Evolutionary conservation across 2,797 vertebrate genomes (phyloP).

Genomic region (Brachyrhaphis roseni): DNA sequence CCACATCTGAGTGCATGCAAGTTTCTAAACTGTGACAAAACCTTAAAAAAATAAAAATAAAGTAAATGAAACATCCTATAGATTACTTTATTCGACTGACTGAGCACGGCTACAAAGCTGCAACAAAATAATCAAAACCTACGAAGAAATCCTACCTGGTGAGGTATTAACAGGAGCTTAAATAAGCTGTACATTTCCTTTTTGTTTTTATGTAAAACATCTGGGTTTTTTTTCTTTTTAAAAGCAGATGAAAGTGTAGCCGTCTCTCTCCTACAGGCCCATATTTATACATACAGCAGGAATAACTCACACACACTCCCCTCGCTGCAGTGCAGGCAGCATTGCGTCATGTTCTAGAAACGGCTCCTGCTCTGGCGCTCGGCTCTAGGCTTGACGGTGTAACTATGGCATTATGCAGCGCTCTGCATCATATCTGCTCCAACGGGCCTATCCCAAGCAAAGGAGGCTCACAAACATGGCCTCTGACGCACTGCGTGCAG

Average conservation of each 20-base stretch:
- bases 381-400: slow-evolving; percentile 46
- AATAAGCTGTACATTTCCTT: no score
- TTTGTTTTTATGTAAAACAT: background rate
- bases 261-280: slow-evolving; percentile 9
- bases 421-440: slow-evolving; percentile 38
- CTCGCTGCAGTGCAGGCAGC: slow-evolving; percentile 11
- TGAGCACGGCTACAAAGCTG: background rate
- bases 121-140: background rate
- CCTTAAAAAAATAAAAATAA: slow-evolving; percentile 1
- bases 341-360: slow-evolving; percentile 68
- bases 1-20: slow-evolving; percentile 9
- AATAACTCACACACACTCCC: slow-evolving; percentile 8
- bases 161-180: background rate
- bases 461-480: slow-evolving; percentile 35
- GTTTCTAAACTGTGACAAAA: slow-evolving; percentile 45
- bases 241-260: background rate
- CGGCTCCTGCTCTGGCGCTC: slow-evolving; percentile 52
- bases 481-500: slow-evolving; percentile 8
- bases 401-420: slow-evolving; percentile 43
- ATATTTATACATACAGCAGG: slow-evolving; percentile 4
- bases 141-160: background rate
- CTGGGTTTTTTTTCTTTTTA: background rate
- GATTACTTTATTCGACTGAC: background rate
- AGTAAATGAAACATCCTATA: background rate
- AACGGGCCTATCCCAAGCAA: slow-evolving; percentile 16